phyloP scores from a whole-genome alignment of 2,113 vertebrate genomes.

The human (Homo sapiens) region GRCh38 chr4:106270001-106270500 shows the following conservation, averaged over 20 bases:
- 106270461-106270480: background rate
- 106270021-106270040: background rate
- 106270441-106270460: background rate
- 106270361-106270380: background rate
- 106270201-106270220: background rate
- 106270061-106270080: background rate
- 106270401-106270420: background rate
- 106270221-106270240: background rate
- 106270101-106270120: background rate
- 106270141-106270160: background rate
- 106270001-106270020: constrained; percentile 29
- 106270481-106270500: background rate
- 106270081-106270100: background rate
- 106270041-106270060: background rate
- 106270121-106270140: background rate
- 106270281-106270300: background rate
- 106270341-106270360: background rate
- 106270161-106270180: background rate
- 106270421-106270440: background rate
- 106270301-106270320: background rate
- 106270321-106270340: background rate
- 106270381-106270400: background rate
- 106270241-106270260: background rate
- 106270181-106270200: background rate
- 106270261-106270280: background rate